Evolutionary conservation across 2,113 vertebrate species (phyloP).

Genomic region (Amphilophus citrinellus): DNA sequence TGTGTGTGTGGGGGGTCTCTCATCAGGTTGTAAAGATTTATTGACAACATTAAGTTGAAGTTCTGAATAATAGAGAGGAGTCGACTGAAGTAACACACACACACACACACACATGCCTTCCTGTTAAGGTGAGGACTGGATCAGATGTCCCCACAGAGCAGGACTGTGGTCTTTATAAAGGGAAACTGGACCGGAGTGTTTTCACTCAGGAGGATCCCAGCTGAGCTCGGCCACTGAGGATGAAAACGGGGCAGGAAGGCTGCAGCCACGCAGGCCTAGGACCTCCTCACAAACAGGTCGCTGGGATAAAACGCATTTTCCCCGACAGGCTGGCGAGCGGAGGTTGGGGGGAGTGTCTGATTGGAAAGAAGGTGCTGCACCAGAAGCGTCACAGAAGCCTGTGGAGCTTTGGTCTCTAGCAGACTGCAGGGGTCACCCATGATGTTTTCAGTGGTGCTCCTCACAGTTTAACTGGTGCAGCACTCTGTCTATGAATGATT

Average conservation of each 20-base stretch:
- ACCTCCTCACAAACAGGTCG: not conserved
- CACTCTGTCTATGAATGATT: not conserved
- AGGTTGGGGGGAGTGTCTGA: too few species aligned
- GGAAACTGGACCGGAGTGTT: too few species aligned
- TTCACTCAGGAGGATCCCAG: not conserved
- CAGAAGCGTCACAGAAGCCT: not conserved
- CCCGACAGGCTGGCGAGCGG: rapidly evolving
- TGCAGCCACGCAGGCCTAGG: not conserved
- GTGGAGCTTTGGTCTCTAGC: not conserved
- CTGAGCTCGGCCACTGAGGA: not conserved
- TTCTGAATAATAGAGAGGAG: not conserved
- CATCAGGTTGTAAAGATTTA: not conserved
- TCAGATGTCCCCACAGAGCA: not conserved
- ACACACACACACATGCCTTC: rapidly evolving
- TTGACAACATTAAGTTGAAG: constrained; percentile 8
- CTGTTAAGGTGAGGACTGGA: not conserved
- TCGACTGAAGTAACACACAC: not conserved
- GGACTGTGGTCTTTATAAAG: too few species aligned
- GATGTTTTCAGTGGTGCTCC: too few species aligned
- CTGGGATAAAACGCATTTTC: not conserved
- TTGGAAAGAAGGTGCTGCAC: not conserved
- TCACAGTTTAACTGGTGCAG: not conserved
- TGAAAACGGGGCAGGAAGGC: not conserved
- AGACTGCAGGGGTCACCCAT: too few species aligned
- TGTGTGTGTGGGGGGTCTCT: not conserved